Conservation (phyloP, 2,797 vertebrate genomes). For the Rhabdomys pumilio region DNA sequence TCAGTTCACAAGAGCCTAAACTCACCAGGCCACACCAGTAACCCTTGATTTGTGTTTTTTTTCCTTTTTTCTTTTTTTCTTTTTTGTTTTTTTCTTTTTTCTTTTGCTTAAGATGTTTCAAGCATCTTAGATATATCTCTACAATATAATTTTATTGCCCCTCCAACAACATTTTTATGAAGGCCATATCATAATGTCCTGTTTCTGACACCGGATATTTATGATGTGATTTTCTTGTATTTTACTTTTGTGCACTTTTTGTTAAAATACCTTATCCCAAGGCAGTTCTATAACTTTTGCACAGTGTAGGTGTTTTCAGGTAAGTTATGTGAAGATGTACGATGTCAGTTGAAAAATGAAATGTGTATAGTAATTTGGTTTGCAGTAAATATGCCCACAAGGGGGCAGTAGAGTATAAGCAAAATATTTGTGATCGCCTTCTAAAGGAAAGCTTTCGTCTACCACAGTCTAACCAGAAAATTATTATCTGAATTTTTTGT, state of each 20-base stretch:
- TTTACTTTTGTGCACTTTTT: slow-evolving; percentile 31
- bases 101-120: slow-evolving; percentile 33
- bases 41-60: neutral
- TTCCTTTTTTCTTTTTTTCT: neutral
- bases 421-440: slow-evolving; percentile 57
- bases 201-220: slow-evolving; percentile 24
- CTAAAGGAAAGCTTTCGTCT: slow-evolving; percentile 30
- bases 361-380: slow-evolving; percentile 47
- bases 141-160: slow-evolving; percentile 46
- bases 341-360: slow-evolving; percentile 56
- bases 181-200: slow-evolving; percentile 2
- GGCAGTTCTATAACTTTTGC: neutral
- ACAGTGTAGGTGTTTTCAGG: slow-evolving; percentile 40
- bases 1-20: neutral
- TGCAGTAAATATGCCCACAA: slow-evolving; percentile 82
- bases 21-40: neutral
- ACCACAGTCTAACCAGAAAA: slow-evolving; percentile 50
- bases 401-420: slow-evolving; percentile 84
- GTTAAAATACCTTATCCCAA: slow-evolving; percentile 21
- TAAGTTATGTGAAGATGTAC: slow-evolving; percentile 33
- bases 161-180: slow-evolving; percentile 1
- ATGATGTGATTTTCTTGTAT: slow-evolving; percentile 53
- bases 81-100: neutral
- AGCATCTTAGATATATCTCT: slow-evolving; percentile 30
- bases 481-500: neutral